phyloP scores from a whole-genome alignment of 2,113 vertebrate genomes.

The Anoura caudifer region DNA sequence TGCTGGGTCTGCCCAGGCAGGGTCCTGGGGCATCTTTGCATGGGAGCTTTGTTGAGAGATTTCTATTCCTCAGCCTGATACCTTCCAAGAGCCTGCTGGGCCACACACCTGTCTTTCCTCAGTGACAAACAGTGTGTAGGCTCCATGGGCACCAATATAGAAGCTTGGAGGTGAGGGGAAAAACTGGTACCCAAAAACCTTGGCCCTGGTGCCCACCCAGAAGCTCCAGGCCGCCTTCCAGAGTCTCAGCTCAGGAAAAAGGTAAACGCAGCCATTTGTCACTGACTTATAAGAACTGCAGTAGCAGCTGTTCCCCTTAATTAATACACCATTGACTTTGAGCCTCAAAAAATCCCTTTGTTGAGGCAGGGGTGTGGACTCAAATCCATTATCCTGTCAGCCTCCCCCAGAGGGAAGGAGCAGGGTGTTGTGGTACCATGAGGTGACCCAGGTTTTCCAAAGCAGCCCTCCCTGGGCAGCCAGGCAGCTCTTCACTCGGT shows the following conservation, averaged over 20 bases:
- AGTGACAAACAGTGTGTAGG: background rate
- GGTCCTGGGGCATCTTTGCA: background rate
- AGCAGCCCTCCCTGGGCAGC: background rate
- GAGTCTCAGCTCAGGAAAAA: background rate
- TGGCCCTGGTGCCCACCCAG: background rate
- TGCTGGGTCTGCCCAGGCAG: background rate
- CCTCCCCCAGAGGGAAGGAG: background rate
- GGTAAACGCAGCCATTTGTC: conserved; percentile 56
- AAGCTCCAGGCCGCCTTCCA: background rate
- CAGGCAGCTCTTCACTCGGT: background rate
- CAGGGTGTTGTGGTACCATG: background rate
- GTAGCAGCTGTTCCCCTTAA: conserved; percentile 67
- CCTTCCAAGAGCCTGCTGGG: background rate
- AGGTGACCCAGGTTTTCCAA: background rate
- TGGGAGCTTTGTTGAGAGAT: background rate
- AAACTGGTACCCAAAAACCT: conserved; percentile 30
- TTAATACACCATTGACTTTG: conserved; percentile 64
- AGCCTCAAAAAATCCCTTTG: background rate
- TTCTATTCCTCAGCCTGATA: background rate
- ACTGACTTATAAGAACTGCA: background rate
- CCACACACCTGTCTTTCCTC: background rate
- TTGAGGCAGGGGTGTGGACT: background rate
- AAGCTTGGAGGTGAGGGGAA: background rate
- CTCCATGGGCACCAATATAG: background rate
- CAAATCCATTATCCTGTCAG: background rate